A percentile compares a stretch with the other conserved stretches of the same genome.
These are phyloP conservation scores for Cnemophilus loriae DNA, from an alignment of 2,113 vertebrate genomes.

Conservation along the genomic window DNA sequence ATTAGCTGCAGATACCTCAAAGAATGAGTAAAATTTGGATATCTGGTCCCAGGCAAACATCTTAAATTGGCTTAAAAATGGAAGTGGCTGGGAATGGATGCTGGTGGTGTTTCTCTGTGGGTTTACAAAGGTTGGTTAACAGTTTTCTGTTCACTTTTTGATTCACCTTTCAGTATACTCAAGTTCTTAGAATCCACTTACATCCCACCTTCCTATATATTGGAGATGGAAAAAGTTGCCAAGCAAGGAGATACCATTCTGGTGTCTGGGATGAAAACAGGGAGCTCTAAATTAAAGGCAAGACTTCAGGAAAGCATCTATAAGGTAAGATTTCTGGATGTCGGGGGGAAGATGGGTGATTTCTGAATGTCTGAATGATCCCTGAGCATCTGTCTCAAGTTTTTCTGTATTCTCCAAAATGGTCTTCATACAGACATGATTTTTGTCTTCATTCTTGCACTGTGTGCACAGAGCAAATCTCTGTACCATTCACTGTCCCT, in stretches of 20 bases:
- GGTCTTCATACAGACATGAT: neutral
- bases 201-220: slow-evolving; percentile 87
- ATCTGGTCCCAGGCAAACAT: neutral
- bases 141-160: neutral
- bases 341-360: neutral
- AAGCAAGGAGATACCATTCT: slow-evolving; percentile 88
- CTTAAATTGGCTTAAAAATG: neutral
- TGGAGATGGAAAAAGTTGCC: slow-evolving; percentile 91
- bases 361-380: neutral
- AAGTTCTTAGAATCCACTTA: slow-evolving; percentile 93
- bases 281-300: slow-evolving; percentile 77
- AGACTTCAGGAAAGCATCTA: slow-evolving; percentile 76
- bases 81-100: neutral
- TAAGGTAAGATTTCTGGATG: slow-evolving; percentile 52
- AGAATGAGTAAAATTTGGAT: neutral
- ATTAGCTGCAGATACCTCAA: neutral
- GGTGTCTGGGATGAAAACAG: slow-evolving; percentile 80
- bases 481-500: neutral
- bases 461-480: neutral
- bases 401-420: neutral
- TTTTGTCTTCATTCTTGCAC: neutral
- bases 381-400: neutral
- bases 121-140: neutral
- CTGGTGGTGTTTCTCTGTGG: neutral
- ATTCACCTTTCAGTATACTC: slow-evolving; percentile 78